Percentiles rank a stretch among this genome's conserved stretches.
These are phyloP conservation scores for Falco berigora DNA, from an alignment of 2,797 vertebrate genomes.

Conservation along the genomic window DNA sequence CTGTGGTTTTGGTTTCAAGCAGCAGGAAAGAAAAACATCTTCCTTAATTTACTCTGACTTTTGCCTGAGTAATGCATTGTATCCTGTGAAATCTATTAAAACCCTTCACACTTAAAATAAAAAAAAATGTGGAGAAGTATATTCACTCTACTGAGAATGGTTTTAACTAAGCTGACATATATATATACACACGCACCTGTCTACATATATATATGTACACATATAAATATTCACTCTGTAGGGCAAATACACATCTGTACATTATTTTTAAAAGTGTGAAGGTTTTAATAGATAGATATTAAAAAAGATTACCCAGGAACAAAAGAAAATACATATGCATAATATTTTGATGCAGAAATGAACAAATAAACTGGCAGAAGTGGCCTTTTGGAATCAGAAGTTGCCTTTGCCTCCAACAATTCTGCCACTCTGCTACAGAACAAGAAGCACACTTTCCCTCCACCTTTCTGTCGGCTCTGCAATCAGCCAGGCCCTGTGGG, in stretches of 20 bases:
- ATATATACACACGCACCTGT: neutral
- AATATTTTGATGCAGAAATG: conserved; percentile 59
- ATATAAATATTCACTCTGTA: neutral
- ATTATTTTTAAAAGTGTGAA: neutral
- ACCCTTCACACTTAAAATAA: conserved; percentile 19
- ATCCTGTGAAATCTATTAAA: conserved; percentile 46
- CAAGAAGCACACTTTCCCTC: conserved; percentile 68
- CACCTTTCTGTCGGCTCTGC: conserved; percentile 71
- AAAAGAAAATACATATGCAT: neutral
- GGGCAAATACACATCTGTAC: neutral
- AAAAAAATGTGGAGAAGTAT: conserved; percentile 2
- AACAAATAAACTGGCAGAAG: conserved; percentile 59
- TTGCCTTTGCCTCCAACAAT: conserved; percentile 70
- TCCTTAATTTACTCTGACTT: conserved; percentile 44
- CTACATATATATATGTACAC: neutral
- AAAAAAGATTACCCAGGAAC: neutral
- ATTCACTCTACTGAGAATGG: neutral
- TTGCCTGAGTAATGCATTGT: conserved; percentile 6
- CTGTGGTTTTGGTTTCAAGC: neutral
- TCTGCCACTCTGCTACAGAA: conserved; percentile 60
- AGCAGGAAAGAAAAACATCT: conserved; percentile 2
- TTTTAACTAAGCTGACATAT: conserved; percentile 50
- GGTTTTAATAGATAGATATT: neutral
- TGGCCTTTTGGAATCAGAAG: conserved; percentile 55
- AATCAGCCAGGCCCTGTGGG: conserved; percentile 69